These are phyloP conservation scores for Poeciliopsis turrubarensis DNA, from an alignment of 2,113 vertebrate genomes.

Conservation along the genomic window DNA sequence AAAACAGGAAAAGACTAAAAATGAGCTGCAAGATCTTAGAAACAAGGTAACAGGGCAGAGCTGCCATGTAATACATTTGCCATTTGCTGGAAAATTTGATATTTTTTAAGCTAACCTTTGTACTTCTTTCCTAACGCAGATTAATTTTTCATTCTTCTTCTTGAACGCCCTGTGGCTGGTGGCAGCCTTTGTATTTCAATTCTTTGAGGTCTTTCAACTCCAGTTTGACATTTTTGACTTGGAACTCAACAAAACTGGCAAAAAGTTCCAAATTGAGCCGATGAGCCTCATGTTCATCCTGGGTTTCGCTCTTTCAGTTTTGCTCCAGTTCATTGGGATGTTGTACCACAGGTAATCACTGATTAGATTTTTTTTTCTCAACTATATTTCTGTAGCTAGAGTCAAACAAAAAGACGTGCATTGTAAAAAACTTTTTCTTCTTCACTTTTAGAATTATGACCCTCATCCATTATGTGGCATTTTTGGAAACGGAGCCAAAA, in stretches of 20 bases:
- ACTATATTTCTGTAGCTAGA: neutral
- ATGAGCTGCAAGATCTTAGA: constrained; percentile 63
- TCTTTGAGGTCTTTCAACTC: constrained; percentile 11
- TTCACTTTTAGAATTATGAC: constrained; percentile 56
- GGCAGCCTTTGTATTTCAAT: constrained; percentile 69
- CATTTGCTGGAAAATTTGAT: neutral
- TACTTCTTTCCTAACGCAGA: constrained; percentile 23
- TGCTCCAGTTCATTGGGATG: constrained; percentile 66
- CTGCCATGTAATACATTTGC: neutral
- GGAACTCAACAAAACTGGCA: neutral
- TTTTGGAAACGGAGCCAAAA: constrained; percentile 52
- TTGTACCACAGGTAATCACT: constrained; percentile 67
- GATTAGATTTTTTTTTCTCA: neutral
- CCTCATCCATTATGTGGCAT: constrained; percentile 70
- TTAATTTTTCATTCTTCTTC: constrained; percentile 75
- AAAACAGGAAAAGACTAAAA: constrained; percentile 49
- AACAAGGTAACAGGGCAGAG: constrained; percentile 58
- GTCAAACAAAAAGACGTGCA: neutral
- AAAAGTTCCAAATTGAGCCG: constrained; percentile 33
- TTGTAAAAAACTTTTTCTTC: neutral
- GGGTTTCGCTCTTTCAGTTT: constrained; percentile 35
- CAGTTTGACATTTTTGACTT: constrained; percentile 18
- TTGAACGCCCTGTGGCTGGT: constrained; percentile 73
- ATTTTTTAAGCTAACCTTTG: neutral
- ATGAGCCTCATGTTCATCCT: constrained; percentile 68